Percentiles rank a stretch among this genome's conserved stretches.
Conservation (phyloP, 1,140 invertebrate species). For the Olivierus martensii region DNA sequence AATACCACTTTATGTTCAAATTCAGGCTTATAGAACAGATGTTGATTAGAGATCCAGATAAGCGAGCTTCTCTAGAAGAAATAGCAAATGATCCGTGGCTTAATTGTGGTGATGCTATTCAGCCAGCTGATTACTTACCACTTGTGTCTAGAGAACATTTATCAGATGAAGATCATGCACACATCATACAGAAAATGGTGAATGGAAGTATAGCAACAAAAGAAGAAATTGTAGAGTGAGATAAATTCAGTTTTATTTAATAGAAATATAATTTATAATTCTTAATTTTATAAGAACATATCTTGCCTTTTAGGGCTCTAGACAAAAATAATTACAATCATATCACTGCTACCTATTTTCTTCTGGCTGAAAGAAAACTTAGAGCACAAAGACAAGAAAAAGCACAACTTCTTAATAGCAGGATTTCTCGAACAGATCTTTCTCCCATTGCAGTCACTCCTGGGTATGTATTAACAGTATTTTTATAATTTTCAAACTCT, state of each 20-base stretch:
- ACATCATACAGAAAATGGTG: conserved; percentile 92
- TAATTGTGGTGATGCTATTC: conserved; percentile 25
- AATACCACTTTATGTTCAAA: no score
- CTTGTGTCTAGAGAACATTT: conserved; percentile 68
- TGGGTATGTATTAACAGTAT: conserved; percentile 27
- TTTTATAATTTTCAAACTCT: no score
- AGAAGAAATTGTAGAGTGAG: conserved; percentile 80
- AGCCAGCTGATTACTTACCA: conserved; percentile 47
- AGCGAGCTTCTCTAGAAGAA: conserved; percentile 70
- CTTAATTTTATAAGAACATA: neutral
- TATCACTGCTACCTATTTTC: conserved; percentile 95
- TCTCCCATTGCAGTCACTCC: conserved; percentile 34
- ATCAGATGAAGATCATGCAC: conserved; percentile 78
- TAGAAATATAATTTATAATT: neutral
- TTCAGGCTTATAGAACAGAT: conserved; percentile 72
- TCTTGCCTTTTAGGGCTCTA: conserved; percentile 47
- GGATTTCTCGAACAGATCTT: conserved; percentile 26
- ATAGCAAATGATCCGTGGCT: conserved; percentile 82
- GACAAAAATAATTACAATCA: conserved; percentile 96
- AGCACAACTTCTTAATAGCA: conserved; percentile 15
- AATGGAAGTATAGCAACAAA: conserved; percentile 85
- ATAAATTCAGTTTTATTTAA: conserved; percentile 12
- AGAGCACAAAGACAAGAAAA: conserved; percentile 51
- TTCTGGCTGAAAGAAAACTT: conserved; percentile 85
- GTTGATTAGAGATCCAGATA: conserved; percentile 82